These are phyloP conservation scores for Zaprionus tsacasi DNA, from an alignment of 1,140 invertebrate species.

Conservation along the genomic window DNA sequence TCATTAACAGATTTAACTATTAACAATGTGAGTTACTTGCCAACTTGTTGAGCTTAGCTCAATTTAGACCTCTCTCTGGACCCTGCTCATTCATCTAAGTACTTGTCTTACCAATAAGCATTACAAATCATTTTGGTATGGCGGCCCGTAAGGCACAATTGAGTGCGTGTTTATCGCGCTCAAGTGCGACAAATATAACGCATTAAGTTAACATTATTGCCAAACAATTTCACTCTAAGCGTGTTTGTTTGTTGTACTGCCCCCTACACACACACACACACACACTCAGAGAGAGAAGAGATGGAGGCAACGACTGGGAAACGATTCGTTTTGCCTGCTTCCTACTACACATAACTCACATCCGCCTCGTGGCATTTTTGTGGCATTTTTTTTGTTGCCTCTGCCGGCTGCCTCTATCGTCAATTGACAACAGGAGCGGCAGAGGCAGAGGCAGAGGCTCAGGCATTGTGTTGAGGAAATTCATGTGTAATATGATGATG, in stretches of 20 bases:
- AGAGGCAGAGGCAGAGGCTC: background rate
- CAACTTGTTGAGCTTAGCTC: conserved; percentile 22
- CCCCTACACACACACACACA: conserved; percentile 3
- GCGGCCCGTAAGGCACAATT: conserved; percentile 24
- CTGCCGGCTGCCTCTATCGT: background rate
- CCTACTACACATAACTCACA: conserved; percentile 64
- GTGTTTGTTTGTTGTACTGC: conserved; percentile 49
- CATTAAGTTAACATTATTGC: conserved; percentile 67
- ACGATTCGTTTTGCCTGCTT: conserved; percentile 53
- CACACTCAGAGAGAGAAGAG: background rate
- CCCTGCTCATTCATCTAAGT: background rate
- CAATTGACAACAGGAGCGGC: conserved; percentile 25
- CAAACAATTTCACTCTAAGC: conserved; percentile 72
- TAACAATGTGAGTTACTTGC: conserved; percentile 5
- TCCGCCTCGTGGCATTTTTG: conserved; percentile 61
- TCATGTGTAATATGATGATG: conserved; percentile 49
- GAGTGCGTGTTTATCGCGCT: conserved; percentile 52
- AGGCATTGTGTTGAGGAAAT: conserved; percentile 13
- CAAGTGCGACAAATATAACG: conserved; percentile 58
- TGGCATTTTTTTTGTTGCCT: conserved; percentile 24
- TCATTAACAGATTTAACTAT: conserved; percentile 52
- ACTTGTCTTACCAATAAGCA: conserved; percentile 34
- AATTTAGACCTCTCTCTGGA: background rate
- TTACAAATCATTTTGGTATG: conserved; percentile 41
- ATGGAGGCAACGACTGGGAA: conserved; percentile 27